Conservation (phyloP, 2,797 vertebrate species). For the Acipenser transmontanus region DNA sequence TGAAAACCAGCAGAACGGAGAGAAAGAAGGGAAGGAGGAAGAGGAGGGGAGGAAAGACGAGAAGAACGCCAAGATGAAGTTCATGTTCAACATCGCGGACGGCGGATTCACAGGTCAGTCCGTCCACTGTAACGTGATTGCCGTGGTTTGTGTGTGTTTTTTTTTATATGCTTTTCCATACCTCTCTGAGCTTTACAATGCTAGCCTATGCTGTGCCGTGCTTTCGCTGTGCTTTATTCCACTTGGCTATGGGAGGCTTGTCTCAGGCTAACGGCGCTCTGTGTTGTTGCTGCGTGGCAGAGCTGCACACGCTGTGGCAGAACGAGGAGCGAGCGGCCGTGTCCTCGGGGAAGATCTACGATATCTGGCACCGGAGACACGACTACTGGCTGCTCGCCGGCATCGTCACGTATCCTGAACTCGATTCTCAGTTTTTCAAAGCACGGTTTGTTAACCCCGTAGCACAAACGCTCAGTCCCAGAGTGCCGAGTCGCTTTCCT, state of each 20-base stretch:
- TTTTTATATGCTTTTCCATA: too few species aligned
- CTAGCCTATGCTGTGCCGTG: too few species aligned
- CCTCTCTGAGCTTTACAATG: too few species aligned
- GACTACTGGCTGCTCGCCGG: slow-evolving; percentile 97
- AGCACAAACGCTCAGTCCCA: too few species aligned
- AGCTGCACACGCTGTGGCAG: slow-evolving; percentile 96
- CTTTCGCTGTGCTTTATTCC: too few species aligned
- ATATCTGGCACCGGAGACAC: slow-evolving; percentile 96
- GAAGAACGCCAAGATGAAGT: slow-evolving; percentile 72
- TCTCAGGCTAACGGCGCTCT: slow-evolving; percentile 11
- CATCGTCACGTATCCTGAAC: slow-evolving; percentile 91
- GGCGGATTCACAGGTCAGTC: slow-evolving; percentile 89
- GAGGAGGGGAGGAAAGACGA: slow-evolving; percentile 82
- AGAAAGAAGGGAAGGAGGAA: slow-evolving; percentile 74
- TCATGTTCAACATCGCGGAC: slow-evolving; percentile 98
- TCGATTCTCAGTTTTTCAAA: background rate
- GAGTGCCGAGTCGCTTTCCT: background rate
- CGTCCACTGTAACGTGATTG: background rate
- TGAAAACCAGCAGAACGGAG: slow-evolving; percentile 79
- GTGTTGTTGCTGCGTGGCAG: slow-evolving; percentile 46
- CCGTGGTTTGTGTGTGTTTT: background rate
- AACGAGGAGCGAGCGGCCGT: slow-evolving; percentile 89
- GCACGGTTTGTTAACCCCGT: background rate
- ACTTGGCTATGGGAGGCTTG: background rate
- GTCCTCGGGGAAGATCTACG: slow-evolving; percentile 89